Percentiles rank a stretch among this genome's conserved stretches.
phyloP scores from a whole-genome alignment of 2,888 invertebrate genomes.

The Pheosia gnoma region DNA sequence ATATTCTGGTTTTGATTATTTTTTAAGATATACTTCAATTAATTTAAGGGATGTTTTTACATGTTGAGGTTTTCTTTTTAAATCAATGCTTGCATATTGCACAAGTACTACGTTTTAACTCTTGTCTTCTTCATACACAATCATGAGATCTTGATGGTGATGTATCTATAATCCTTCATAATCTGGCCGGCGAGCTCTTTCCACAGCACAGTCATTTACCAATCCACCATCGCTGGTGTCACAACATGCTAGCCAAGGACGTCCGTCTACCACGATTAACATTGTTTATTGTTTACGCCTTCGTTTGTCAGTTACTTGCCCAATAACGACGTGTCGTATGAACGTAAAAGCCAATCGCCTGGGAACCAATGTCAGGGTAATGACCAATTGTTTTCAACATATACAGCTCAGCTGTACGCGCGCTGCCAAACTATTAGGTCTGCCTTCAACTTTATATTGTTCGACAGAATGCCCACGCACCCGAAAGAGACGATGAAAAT shows the following conservation, averaged over 20 bases:
- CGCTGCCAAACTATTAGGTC: constrained; percentile 20
- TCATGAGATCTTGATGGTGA: too few species aligned
- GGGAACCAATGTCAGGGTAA: constrained; percentile 52
- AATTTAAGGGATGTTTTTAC: background rate
- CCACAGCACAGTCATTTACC: constrained; percentile 15
- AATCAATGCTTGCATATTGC: too few species aligned
- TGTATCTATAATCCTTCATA: background rate
- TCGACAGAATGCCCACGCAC: background rate
- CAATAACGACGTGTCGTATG: constrained; percentile 54
- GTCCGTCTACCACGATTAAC: constrained; percentile 55
- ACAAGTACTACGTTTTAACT: background rate
- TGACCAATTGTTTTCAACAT: constrained; percentile 55
- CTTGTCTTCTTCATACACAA: too few species aligned
- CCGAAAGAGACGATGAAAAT: background rate
- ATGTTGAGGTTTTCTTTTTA: background rate
- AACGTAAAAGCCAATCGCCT: constrained; percentile 50
- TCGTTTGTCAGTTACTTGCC: constrained; percentile 57
- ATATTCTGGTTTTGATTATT: background rate
- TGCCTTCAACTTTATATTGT: background rate
- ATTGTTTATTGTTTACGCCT: constrained; percentile 66
- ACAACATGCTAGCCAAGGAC: constrained; percentile 56
- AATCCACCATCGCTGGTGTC: constrained; percentile 32
- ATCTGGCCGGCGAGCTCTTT: constrained; percentile 5
- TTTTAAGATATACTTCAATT: background rate
- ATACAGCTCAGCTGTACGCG: constrained; percentile 21